A percentile compares a stretch with the other conserved stretches of the same genome.
These are phyloP conservation scores for Dendroctonus ponderosae DNA, from an alignment of 1,140 invertebrate genomes.

Conservation along the genomic window DNA sequence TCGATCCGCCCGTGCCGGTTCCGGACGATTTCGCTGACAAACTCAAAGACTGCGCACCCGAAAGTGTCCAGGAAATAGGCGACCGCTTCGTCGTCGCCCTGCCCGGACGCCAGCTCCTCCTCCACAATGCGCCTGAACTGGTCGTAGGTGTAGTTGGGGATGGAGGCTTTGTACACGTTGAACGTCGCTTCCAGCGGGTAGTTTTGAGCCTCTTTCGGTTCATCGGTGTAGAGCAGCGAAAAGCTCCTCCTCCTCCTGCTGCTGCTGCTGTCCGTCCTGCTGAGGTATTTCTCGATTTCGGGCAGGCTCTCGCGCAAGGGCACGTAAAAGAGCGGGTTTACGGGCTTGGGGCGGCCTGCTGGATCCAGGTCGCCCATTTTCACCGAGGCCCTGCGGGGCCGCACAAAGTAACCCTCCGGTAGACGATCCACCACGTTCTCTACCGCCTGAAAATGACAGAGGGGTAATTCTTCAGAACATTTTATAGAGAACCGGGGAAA, in stretches of 20 bases:
- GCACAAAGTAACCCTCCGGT: slow-evolving; percentile 34
- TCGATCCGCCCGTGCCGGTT: slow-evolving; percentile 60
- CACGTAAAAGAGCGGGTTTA: slow-evolving; percentile 39
- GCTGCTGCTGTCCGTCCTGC: slow-evolving; percentile 12
- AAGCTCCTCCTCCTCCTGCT: slow-evolving; percentile 25
- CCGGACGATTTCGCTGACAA: slow-evolving; percentile 76
- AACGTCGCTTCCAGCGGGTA: slow-evolving; percentile 38
- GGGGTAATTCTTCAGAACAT: not conserved
- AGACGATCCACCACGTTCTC: slow-evolving; percentile 36
- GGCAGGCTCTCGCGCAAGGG: slow-evolving; percentile 38
- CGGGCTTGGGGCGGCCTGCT: slow-evolving; percentile 7
- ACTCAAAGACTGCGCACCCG: slow-evolving; percentile 84
- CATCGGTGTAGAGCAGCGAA: slow-evolving; percentile 30
- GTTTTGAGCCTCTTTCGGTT: slow-evolving; percentile 12
- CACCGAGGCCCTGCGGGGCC: not conserved
- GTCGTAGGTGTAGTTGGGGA: slow-evolving; percentile 35
- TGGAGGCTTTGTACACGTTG: slow-evolving; percentile 32
- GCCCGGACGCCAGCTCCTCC: slow-evolving; percentile 52
- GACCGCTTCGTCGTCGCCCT: slow-evolving; percentile 72
- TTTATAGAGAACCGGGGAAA: not conserved
- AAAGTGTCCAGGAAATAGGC: slow-evolving; percentile 86
- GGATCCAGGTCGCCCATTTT: slow-evolving; percentile 13
- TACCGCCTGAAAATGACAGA: slow-evolving; percentile 26
- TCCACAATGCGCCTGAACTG: slow-evolving; percentile 38
- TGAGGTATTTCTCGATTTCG: slow-evolving; percentile 30